phyloP scores from a whole-genome alignment of 2,797 vertebrate species.

The Aulostomus chinensis region DNA sequence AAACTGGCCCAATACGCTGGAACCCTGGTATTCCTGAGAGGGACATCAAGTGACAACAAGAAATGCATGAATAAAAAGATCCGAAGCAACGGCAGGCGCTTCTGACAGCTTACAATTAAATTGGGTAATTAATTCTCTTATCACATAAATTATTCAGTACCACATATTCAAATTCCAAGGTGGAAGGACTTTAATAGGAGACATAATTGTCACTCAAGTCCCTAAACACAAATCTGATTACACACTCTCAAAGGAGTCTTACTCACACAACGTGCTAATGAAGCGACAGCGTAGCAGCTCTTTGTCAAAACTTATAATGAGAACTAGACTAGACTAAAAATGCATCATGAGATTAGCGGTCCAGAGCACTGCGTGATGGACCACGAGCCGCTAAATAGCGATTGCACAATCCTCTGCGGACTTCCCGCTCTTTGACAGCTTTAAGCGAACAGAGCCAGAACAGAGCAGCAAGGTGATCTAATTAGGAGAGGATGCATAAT shows the following conservation, averaged over 20 bases:
- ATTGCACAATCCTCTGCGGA: conserved; percentile 29
- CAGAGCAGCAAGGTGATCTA: conserved; percentile 44
- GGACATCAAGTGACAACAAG: neutral
- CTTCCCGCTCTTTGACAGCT: conserved; percentile 22
- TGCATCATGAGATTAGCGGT: conserved; percentile 41
- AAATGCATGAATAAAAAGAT: no score
- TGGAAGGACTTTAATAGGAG: conserved; percentile 31
- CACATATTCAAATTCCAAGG: conserved; percentile 19
- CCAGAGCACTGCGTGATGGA: conserved; percentile 36
- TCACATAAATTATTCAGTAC: conserved; percentile 42
- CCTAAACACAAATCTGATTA: conserved; percentile 42
- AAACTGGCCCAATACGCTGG: conserved; percentile 92
- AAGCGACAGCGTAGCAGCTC: conserved; percentile 8
- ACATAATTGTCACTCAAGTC: conserved; percentile 33
- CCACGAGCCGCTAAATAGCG: conserved; percentile 48
- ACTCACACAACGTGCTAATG: conserved; percentile 14
- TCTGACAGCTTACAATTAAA: conserved; percentile 28
- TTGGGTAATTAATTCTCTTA: conserved; percentile 27
- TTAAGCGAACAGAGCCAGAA: conserved; percentile 27
- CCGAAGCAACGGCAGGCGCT: conserved; percentile 15
- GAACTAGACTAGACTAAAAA: conserved; percentile 25
- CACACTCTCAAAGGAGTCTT: conserved; percentile 20
- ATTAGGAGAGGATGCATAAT: conserved; percentile 50
- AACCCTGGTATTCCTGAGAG: conserved; percentile 88
- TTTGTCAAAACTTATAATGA: conserved; percentile 32